Evolutionary conservation across 2,888 invertebrate species (phyloP).

Genomic region (Strigamia crassipes): DNA sequence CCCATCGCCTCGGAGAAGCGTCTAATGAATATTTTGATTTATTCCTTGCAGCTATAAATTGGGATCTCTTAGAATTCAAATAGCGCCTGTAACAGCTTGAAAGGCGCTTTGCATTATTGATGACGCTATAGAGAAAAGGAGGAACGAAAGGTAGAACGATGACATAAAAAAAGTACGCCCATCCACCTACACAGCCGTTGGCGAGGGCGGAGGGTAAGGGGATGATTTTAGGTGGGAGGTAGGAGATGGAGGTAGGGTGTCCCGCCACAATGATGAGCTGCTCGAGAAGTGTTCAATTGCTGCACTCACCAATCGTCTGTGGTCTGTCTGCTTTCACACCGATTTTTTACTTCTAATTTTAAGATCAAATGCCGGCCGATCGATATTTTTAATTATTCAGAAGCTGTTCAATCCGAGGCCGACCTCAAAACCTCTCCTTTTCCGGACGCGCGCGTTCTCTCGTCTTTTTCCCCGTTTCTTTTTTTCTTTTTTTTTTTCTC

Average conservation of each 20-base stretch:
- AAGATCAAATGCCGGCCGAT: slow-evolving; percentile 12
- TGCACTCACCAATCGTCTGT: not conserved
- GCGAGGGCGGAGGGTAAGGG: slow-evolving; percentile 5
- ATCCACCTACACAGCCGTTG: slow-evolving; percentile 10
- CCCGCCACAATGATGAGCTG: not conserved
- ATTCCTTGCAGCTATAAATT: slow-evolving; percentile 48
- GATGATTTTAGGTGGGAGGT: not conserved
- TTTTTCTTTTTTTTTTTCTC: slow-evolving; percentile 47
- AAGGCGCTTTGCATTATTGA: slow-evolving; percentile 48
- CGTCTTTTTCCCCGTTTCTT: not conserved
- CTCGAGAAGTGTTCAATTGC: not conserved
- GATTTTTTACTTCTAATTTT: not conserved
- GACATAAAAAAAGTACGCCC: slow-evolving; percentile 15
- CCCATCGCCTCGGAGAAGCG: slow-evolving; percentile 13
- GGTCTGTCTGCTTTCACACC: not conserved
- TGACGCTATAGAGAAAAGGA: slow-evolving; percentile 24
- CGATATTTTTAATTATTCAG: slow-evolving; percentile 47
- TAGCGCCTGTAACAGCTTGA: slow-evolving; percentile 47
- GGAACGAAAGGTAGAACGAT: slow-evolving; percentile 21
- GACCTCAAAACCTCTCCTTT: not conserved
- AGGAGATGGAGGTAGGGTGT: not conserved
- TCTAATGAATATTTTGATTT: slow-evolving; percentile 48
- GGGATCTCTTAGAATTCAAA: slow-evolving; percentile 48
- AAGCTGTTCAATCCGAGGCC: slow-evolving; percentile 33
- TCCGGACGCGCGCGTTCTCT: slow-evolving; percentile 46